phyloP scores from a whole-genome alignment of 2,888 invertebrate species.

The Hydrotaea diabolus region DNA sequence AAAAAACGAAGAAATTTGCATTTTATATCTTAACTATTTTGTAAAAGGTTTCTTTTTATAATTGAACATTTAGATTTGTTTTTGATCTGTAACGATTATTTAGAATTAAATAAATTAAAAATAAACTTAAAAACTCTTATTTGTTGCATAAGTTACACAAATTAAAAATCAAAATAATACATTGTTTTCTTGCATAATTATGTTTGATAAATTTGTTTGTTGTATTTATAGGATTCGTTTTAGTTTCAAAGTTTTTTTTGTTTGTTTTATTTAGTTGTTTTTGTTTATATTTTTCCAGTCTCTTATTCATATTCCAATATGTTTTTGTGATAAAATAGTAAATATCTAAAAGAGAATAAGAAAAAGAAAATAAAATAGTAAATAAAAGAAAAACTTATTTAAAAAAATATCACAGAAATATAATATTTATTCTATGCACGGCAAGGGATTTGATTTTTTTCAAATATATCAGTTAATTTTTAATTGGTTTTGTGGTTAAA shows the following conservation, averaged over 20 bases:
- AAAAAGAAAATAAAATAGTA: constrained; percentile 15
- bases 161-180: constrained; percentile 28
- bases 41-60: not conserved
- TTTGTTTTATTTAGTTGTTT: constrained; percentile 40
- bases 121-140: not conserved
- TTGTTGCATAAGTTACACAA: constrained; percentile 4
- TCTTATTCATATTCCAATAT: constrained; percentile 90
- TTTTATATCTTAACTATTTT: not conserved
- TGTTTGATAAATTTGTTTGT: constrained; percentile 18
- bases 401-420: too few species aligned
- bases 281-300: constrained; percentile 62
- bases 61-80: constrained; percentile 22
- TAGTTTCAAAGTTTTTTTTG: constrained; percentile 45
- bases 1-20: not conserved
- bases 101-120: constrained; percentile 26
- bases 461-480: too few species aligned
- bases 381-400: not conserved
- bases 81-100: constrained; percentile 26
- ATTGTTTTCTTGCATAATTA: constrained; percentile 40
- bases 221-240: constrained; percentile 47
- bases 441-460: too few species aligned
- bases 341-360: constrained; percentile 85
- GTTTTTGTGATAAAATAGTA: constrained; percentile 98
- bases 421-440: too few species aligned
- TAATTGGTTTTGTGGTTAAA: too few species aligned